These are phyloP conservation scores for Ceyx cyanopectus DNA, from an alignment of 2,113 vertebrate genomes.

Conservation along the genomic window DNA sequence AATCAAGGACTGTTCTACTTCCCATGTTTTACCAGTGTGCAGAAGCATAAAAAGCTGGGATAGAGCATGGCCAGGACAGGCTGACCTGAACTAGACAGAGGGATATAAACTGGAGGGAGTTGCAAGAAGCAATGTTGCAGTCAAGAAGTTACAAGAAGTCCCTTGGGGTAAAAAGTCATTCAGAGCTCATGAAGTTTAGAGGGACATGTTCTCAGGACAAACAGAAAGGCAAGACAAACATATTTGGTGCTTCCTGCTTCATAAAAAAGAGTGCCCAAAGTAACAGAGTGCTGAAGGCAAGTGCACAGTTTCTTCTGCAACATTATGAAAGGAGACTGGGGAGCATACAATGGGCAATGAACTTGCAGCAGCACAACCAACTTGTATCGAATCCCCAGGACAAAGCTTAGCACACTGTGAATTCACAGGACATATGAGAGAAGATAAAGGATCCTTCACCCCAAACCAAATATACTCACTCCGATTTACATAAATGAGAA, in stretches of 20 bases:
- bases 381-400: not conserved
- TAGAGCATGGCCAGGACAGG: not conserved
- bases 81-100: not conserved
- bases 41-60: not conserved
- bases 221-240: not conserved
- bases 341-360: rapidly evolving
- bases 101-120: not conserved
- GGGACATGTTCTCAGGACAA: rapidly evolving
- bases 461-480: not conserved
- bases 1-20: not conserved
- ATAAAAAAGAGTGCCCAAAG: not conserved
- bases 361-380: rapidly evolving
- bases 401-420: not conserved
- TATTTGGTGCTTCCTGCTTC: not conserved
- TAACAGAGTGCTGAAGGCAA: not conserved
- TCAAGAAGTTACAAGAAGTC: not conserved
- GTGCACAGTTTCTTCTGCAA: not conserved
- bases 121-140: not conserved
- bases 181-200: not conserved
- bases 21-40: not conserved
- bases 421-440: rapidly evolving
- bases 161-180: not conserved
- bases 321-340: rapidly evolving
- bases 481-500: not conserved
- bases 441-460: not conserved